A percentile compares a stretch with the other conserved stretches of the same genome.
Evolutionary conservation across 2,888 invertebrate genomes (phyloP).

Genomic region (Hypomecis atomaria): DNA sequence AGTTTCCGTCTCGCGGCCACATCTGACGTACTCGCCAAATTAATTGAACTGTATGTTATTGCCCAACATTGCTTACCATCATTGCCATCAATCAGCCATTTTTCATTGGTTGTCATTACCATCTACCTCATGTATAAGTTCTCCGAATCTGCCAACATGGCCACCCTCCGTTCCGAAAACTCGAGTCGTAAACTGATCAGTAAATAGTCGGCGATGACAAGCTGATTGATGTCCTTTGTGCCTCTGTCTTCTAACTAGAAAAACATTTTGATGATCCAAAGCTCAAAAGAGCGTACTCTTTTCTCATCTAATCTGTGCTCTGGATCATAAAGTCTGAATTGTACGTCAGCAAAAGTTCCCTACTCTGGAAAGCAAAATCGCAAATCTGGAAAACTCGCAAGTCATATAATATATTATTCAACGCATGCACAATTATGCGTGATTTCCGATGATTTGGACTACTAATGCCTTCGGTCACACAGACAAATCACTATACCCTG

Average conservation of each 20-base stretch:
- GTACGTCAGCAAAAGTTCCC: too few species aligned
- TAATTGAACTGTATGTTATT: too few species aligned
- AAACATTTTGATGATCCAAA: constrained; percentile 8
- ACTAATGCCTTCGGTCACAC: background rate
- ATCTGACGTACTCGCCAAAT: too few species aligned
- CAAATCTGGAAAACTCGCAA: background rate
- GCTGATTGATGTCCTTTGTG: constrained; percentile 41
- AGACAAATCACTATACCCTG: background rate
- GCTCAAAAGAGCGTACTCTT: background rate
- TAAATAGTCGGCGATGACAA: constrained; percentile 42
- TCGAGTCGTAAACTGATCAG: constrained; percentile 38
- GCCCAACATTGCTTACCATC: too few species aligned
- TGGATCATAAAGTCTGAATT: background rate
- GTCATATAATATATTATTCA: background rate
- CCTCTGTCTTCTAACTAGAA: constrained; percentile 19
- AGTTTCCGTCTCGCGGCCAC: too few species aligned
- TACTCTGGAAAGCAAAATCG: too few species aligned
- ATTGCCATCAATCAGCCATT: too few species aligned
- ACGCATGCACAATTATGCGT: background rate
- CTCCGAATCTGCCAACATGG: constrained; percentile 15
- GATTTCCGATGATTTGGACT: background rate
- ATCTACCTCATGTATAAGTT: constrained; percentile 19
- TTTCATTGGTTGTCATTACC: constrained; percentile 1
- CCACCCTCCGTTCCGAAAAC: constrained; percentile 27
- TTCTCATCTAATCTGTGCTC: background rate